phyloP scores from a whole-genome alignment of 1,140 invertebrate species.

The Paracyclopina nana region DNA sequence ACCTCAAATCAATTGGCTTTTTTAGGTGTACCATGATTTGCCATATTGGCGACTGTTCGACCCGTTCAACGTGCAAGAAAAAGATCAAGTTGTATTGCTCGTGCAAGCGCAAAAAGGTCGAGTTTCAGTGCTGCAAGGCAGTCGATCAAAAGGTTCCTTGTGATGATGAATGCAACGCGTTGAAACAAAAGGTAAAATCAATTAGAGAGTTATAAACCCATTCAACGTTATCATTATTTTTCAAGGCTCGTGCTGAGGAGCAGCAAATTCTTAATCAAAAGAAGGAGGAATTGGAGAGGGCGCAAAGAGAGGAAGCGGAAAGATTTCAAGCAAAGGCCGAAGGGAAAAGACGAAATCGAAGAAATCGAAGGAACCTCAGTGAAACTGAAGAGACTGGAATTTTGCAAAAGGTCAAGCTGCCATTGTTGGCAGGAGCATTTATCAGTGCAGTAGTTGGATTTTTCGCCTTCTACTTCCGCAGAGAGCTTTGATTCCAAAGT shows the following conservation, averaged over 20 bases:
- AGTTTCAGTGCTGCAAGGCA: background rate
- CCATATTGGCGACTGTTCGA: background rate
- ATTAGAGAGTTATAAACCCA: background rate
- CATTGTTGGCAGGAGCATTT: too few relatives aligned
- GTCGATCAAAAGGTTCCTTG: background rate
- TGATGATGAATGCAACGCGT: background rate
- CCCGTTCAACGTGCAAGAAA: background rate
- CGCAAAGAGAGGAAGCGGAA: background rate
- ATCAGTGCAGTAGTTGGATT: too few relatives aligned
- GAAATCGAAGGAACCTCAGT: background rate
- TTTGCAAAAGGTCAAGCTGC: too few relatives aligned
- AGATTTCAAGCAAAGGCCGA: background rate
- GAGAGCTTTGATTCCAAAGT: too few relatives aligned
- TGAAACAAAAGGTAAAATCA: background rate
- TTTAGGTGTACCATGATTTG: background rate
- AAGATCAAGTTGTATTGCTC: background rate
- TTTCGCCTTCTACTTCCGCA: too few relatives aligned
- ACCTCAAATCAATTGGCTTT: background rate
- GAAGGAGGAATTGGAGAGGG: background rate
- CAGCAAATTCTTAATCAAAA: background rate
- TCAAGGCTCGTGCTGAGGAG: background rate
- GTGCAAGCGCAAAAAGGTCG: background rate
- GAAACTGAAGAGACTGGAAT: background rate
- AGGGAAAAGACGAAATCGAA: background rate
- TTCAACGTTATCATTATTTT: background rate